Evolutionary conservation across 2,113 vertebrate species (phyloP).

Genomic region (Leptocoma aspasia): DNA sequence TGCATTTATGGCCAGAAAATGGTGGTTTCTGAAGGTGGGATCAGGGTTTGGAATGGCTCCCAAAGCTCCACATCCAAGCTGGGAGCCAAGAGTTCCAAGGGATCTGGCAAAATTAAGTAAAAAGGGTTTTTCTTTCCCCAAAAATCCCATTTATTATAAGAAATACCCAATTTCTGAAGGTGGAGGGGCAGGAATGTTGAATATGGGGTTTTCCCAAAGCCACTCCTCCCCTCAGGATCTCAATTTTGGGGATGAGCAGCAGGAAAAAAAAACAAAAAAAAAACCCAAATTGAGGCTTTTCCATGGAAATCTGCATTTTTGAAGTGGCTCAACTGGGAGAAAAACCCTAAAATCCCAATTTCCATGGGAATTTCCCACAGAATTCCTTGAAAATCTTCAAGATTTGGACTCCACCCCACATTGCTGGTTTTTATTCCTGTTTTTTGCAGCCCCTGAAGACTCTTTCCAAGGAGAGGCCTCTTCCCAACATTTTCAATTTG

Average conservation of each 20-base stretch:
- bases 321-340: background rate
- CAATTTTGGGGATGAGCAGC: background rate
- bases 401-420: fast-evolving
- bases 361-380: too few relatives aligned
- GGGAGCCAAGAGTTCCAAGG: background rate
- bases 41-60: background rate
- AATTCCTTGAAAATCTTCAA: background rate
- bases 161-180: background rate
- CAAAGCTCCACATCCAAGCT: background rate
- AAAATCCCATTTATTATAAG: background rate
- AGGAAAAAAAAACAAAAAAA: background rate
- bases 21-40: background rate
- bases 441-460: conserved; percentile 87
- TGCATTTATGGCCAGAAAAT: background rate
- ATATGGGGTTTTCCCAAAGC: background rate
- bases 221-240: background rate
- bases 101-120: background rate
- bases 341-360: background rate
- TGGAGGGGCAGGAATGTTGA: too few relatives aligned
- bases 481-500: conserved; percentile 97
- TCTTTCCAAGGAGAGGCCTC: conserved; percentile 88
- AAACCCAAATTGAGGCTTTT: background rate
- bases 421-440: background rate
- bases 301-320: background rate
- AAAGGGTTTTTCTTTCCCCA: background rate